Conservation (phyloP, 2,888 invertebrate species). For the Parapristionchus giblindavisi region DNA sequence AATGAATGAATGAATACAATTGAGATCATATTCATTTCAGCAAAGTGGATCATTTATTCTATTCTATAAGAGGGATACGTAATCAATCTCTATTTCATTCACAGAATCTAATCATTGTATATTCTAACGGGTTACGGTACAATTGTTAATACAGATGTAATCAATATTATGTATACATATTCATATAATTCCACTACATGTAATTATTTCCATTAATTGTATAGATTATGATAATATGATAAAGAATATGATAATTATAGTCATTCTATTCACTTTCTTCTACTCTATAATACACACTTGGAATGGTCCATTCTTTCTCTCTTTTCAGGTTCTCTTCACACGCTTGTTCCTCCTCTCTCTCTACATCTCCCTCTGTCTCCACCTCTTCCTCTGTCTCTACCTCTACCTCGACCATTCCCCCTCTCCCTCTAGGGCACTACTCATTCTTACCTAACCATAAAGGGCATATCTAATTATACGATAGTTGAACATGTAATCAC, state of each 20-base stretch:
- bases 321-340: constrained; percentile 19
- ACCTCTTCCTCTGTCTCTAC: background rate
- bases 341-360: constrained; percentile 8
- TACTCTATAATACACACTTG: too few relatives aligned
- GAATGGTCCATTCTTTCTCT: constrained; percentile 10
- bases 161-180: too few relatives aligned
- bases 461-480: too few relatives aligned
- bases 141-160: too few relatives aligned
- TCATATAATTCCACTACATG: too few relatives aligned
- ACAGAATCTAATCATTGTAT: background rate
- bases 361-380: constrained; percentile 8
- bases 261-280: constrained; percentile 15
- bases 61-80: background rate
- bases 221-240: too few relatives aligned
- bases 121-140: background rate
- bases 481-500: too few relatives aligned
- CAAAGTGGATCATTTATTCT: background rate
- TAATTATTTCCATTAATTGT: too few relatives aligned
- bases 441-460: background rate
- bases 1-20: too few relatives aligned
- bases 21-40: too few relatives aligned
- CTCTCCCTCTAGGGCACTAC: constrained; percentile 1
- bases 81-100: background rate
- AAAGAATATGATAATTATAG: constrained; percentile 31
- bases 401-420: background rate